Base-by-base conservation (phyloP, 2,888 invertebrate species). In the Mythimna albipuncta region DNA sequence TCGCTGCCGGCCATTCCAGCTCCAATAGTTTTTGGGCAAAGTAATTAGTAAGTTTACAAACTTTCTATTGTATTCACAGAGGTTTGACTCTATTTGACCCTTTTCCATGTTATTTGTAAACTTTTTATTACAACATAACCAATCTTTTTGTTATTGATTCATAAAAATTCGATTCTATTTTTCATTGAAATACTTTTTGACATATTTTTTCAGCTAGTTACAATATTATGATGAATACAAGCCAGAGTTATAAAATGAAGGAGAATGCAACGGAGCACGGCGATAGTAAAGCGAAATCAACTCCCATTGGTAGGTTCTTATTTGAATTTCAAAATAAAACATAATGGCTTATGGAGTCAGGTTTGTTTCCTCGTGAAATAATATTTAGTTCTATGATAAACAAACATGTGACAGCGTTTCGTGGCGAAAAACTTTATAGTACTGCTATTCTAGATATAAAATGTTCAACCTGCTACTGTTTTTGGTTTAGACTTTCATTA, bases 271-370 rank as follows among this genome's bases (percentile, higher is more conserved):
- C 87, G 71, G 93, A 94, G 41, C 85, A 87, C 75, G 85, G 87
- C 81, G 96, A 95, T 79, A 92, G 82, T 83, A 95, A 95, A 89
- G 78, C 91, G 32, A 96, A 93, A 88, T 88, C 93, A 58, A 96
- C 96, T 44, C 96, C 96, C 57, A 91, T 96, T 76, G 95, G 95
- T 95, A 89, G 68, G 92, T 89, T 66, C 54, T 66, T 55, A 21
- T 47, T 65, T 59, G 35, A 44, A 41, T 63, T 32, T 16, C 11
- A 52, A 21, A 58, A 50, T 54, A 65, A 26, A 54, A 73, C 16
- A 55, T 26, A 32, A 32, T 41, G 21, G 52, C 16, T 2, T 58
- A 70, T 9, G 57, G 61, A 35, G 32, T 50, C 54, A 59, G 35
- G 16, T 65, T 62, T 64, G 55, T 66, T 81, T 63, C 50, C 26